Base-by-base conservation (phyloP, 2,888 invertebrate genomes). In the Elmis aenea region DNA sequence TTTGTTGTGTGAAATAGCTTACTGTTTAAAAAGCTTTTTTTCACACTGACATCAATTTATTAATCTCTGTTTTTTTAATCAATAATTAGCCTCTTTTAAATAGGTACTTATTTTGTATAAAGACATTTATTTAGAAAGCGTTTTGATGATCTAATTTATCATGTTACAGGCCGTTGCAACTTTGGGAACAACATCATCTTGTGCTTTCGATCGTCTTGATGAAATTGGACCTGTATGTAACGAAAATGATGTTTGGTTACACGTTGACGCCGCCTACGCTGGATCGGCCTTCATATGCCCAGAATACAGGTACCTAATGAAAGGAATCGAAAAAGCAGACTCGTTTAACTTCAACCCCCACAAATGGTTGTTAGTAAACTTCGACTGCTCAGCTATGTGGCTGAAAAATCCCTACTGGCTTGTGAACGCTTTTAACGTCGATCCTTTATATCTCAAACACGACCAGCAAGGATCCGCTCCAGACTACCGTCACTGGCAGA, bases 291-390 rank as follows among this genome's bases (percentile, higher is more conserved):
- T 99, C 64, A 88, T 99, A 51, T 99, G 99, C 56, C 95, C 95
- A 1, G 99, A 99, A 70, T 94, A 86, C 67, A 83, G 94, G 23
- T 81, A 90, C 59, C 71, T 92, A 13, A 87, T 95, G 83, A 81
- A 83, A 51, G 92, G 92, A 13, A 67, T 90, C 3, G 87, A 99
- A 67, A 77, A 79, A 40, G 95, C 93, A 0, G 89, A 94, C 59
- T 97, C 96, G 0, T 95, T 97, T 66, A 96, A 97, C 68, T 95
- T 97, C 62, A 99, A 99, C 65, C 97, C 99, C 0, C 97, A 97
- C 68, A 99, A 99, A 69, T 99, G 97, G 97, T 73, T 99, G 79
- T 68, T 97, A 50, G 92, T 97, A n/a, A 97, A 94, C 67, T 99
- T 97, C 57, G 99, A 99, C 68, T 99, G 97, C 63, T 97, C 97